phyloP scores from a whole-genome alignment of 2,113 vertebrate genomes.

The Morphnarchus princeps region DNA sequence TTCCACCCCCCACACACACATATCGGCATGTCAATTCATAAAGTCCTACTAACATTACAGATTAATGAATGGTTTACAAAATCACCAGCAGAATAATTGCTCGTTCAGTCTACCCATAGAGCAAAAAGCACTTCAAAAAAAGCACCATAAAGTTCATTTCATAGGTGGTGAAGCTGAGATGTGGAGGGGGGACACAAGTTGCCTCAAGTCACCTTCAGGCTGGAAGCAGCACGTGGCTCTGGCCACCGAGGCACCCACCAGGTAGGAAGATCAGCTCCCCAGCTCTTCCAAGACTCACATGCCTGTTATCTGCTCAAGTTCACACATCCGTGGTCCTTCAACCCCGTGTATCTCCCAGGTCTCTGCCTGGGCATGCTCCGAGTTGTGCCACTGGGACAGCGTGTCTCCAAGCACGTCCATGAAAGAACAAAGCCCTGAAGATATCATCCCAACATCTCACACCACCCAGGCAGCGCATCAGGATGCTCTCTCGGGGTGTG shows the following conservation, averaged over 20 bases:
- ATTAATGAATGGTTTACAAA: neutral
- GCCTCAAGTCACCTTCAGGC: neutral
- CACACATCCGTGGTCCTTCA: neutral
- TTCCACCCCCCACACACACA: no score
- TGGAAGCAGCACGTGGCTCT: neutral
- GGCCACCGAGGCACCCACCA: neutral
- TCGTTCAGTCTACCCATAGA: neutral
- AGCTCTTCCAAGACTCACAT: neutral
- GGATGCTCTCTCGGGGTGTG: fast-evolving
- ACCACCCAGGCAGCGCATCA: neutral
- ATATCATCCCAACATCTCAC: neutral
- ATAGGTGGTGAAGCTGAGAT: neutral
- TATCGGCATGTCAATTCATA: neutral
- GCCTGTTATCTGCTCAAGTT: neutral
- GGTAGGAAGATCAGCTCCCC: neutral
- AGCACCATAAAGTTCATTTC: neutral
- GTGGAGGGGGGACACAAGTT: neutral
- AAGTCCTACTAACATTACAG: neutral
- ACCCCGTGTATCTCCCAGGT: neutral
- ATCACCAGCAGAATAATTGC: neutral
- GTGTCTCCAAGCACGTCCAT: fast-evolving
- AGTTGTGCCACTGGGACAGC: neutral
- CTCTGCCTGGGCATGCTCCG: neutral
- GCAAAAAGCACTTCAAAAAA: neutral
- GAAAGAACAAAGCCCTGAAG: neutral